These are phyloP conservation scores for Stegostoma tigrinum DNA, from an alignment of 2,113 vertebrate genomes.

Conservation along the genomic window DNA sequence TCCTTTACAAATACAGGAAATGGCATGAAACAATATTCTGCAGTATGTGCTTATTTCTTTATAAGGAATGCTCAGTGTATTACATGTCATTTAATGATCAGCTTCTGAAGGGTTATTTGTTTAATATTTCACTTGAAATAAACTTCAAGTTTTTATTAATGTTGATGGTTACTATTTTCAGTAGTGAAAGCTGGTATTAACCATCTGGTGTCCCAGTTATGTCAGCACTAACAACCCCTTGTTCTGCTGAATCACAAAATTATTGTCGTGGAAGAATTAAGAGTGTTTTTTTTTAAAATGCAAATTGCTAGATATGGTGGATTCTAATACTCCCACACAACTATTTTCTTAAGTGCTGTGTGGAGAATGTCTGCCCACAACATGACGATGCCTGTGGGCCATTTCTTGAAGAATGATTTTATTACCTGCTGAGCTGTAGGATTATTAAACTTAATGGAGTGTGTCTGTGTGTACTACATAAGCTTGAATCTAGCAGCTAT, in stretches of 20 bases:
- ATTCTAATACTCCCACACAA: conserved; percentile 4
- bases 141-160: not conserved
- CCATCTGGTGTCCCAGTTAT: not conserved
- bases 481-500: not conserved
- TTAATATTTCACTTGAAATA: not conserved
- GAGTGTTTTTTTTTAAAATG: not conserved
- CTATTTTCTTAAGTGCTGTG: not conserved
- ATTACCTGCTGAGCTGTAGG: not conserved
- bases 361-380: not conserved
- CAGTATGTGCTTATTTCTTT: not conserved
- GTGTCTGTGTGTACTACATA: not conserved
- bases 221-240: not conserved
- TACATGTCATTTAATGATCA: not conserved
- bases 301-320: not conserved
- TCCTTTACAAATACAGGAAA: not conserved
- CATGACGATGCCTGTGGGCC: not conserved
- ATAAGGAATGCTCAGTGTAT: not conserved
- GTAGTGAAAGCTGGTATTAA: not conserved
- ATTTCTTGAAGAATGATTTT: not conserved
- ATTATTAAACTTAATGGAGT: not conserved
- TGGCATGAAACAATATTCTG: not conserved
- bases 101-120: not conserved
- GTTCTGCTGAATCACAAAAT: not conserved
- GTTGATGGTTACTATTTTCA: not conserved
- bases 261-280: not conserved